A percentile compares a stretch with the other conserved stretches of the same genome.
These are phyloP conservation scores for Pipra filicauda DNA, from an alignment of 2,113 vertebrate genomes.

Conservation along the genomic window DNA sequence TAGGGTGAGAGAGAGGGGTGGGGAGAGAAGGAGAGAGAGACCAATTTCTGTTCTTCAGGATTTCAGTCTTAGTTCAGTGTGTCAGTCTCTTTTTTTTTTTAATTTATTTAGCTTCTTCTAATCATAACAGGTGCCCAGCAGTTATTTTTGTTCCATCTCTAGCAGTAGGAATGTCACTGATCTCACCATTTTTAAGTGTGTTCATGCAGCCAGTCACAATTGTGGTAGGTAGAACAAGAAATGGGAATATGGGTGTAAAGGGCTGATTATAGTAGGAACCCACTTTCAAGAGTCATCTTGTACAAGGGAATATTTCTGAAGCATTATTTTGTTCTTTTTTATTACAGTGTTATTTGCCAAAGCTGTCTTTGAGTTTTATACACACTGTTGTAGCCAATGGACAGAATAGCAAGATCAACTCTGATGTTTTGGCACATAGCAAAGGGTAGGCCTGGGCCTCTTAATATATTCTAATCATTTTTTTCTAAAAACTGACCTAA, in stretches of 20 bases:
- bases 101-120: not conserved
- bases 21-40: not conserved
- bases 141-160: not conserved
- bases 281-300: not conserved
- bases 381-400: not conserved
- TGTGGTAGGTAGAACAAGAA: not conserved
- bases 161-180: not conserved
- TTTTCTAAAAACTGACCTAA: not conserved
- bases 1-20: not conserved
- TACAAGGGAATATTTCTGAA: not conserved
- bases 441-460: not conserved
- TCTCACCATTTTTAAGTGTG: not conserved
- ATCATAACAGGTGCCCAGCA: not conserved
- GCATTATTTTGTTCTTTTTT: not conserved
- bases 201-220: not conserved
- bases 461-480: not conserved
- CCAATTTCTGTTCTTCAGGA: not conserved
- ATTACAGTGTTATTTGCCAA: not conserved
- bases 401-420: no score
- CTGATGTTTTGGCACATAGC: not conserved
- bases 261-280: not conserved
- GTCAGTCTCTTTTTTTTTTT: not conserved
- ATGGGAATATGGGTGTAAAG: not conserved
- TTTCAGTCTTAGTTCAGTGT: not conserved
- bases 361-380: not conserved